Conservation (phyloP, 2,888 invertebrate species). For the Cheiracanthium punctorium region DNA sequence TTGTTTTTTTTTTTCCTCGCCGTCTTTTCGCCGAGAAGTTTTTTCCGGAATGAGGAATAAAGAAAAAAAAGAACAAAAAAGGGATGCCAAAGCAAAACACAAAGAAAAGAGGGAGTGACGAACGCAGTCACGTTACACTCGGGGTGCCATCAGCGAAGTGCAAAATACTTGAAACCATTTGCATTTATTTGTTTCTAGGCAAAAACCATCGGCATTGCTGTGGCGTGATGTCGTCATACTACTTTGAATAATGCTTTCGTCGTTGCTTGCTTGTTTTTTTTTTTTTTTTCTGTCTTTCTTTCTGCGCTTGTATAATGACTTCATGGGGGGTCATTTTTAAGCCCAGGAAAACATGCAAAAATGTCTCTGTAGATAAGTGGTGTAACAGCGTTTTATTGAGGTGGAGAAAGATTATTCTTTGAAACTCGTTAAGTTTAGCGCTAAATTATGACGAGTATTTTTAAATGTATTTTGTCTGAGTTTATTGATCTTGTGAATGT, state of each 20-base stretch:
- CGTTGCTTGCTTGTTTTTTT: too few relatives aligned
- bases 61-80: background rate
- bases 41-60: background rate
- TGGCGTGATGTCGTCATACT: slow-evolving; percentile 66
- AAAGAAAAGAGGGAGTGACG: background rate
- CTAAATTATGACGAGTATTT: background rate
- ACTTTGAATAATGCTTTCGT: slow-evolving; percentile 69
- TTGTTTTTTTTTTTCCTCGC: too few relatives aligned
- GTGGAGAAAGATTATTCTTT: background rate
- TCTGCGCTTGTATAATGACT: slow-evolving; percentile 48
- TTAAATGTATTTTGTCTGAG: background rate
- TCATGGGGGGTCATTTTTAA: slow-evolving; percentile 46
- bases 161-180: slow-evolving; percentile 63
- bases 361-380: slow-evolving; percentile 36
- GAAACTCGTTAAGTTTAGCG: background rate
- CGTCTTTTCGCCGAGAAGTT: background rate
- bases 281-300: slow-evolving; percentile 25
- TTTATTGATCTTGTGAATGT: too few relatives aligned
- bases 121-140: slow-evolving; percentile 60
- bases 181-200: slow-evolving; percentile 55
- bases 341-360: background rate
- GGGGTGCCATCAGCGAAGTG: slow-evolving; percentile 32
- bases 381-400: background rate
- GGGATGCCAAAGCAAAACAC: too few relatives aligned
- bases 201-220: slow-evolving; percentile 56